Evolutionary conservation across 37 sponge, comb jelly and placozoan genomes (phyloP), one percentile per base, ranked within the genome.

Genomic region (Tethya wilhelma): DNA sequence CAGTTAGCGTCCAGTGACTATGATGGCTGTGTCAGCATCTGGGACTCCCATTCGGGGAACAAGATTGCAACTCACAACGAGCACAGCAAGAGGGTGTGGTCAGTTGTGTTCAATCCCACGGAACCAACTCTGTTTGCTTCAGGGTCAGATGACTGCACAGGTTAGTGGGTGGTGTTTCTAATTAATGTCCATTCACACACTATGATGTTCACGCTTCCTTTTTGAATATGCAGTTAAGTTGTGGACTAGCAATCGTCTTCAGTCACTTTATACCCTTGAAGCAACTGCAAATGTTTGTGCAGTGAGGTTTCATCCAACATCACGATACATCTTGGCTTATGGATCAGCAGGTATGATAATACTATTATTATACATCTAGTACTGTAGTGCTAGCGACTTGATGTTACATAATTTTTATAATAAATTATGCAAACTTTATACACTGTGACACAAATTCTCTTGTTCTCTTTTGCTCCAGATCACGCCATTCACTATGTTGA

Each of bases 131-230:
- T 94, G 30, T 82, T 87, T 67, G 93, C 87, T 39, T 91, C 95
- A 17, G 93, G 93, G 14, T 87, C 84, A 14, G 95, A 94, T 73
- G 95, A 94, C 53, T 74, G 85, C 55, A 92, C 77, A 79, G 91
- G 91, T 91, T n/a, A 49, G 42, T 12, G 1, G 2, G 14, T 28
- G 5, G 28, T 28, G 28, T 28, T 9, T 58, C 4, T 2, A 4
- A 69, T 26, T 20, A 8, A n/a, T 26, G 42, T 69, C 2, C 42
- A 69, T 41, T 32, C 42, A 7, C n/a, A 8, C 39, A 23, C n/a
- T 59, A 8, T 5, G 7, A 43, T 71, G 11, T 25, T 42, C 17
- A 7, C 6, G 3, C 71, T n/a, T 5, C 4, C 8, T 4, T 25
- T 23, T 26, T n/a, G 28, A n/a, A 60, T 29, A 46, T 56, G 14